Evolutionary conservation across 2,888 invertebrate species (phyloP).

Genomic region (Tineola bisselliella): DNA sequence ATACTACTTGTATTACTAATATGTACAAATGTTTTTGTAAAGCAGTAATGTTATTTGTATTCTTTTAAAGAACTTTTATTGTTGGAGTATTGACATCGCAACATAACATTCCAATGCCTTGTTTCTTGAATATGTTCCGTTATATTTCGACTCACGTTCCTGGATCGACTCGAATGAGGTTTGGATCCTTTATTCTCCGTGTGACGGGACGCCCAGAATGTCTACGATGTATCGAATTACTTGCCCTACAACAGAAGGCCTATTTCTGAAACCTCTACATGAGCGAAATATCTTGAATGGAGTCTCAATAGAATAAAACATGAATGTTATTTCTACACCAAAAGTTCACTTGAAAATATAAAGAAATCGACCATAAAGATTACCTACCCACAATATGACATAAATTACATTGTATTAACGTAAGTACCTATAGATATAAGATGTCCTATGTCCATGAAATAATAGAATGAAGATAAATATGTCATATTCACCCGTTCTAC

Average conservation of each 20-base stretch:
- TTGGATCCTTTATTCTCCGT: constrained; percentile 14
- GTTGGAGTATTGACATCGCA: not conserved
- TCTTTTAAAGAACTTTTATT: not conserved
- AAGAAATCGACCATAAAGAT: not conserved
- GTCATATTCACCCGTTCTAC: not conserved
- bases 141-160: constrained; percentile 15
- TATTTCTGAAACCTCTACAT: constrained; percentile 10
- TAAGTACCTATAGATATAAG: no score
- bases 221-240: constrained; percentile 15
- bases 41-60: not conserved
- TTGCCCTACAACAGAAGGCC: constrained; percentile 1
- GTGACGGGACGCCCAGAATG: constrained; percentile 14
- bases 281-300: not conserved
- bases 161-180: constrained; percentile 14
- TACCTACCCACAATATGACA: not conserved
- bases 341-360: not conserved
- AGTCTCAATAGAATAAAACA: constrained; percentile 1
- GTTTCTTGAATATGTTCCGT: constrained; percentile 4
- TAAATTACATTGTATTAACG: no score
- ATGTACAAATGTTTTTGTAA: no score
- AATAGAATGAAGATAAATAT: not conserved
- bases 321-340: not conserved
- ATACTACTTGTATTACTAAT: no score
- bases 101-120: not conserved
- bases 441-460: not conserved